These are phyloP conservation scores for Drosophila sp. DNA, from an alignment of 1,140 invertebrate genomes.

Conservation along the genomic window DNA sequence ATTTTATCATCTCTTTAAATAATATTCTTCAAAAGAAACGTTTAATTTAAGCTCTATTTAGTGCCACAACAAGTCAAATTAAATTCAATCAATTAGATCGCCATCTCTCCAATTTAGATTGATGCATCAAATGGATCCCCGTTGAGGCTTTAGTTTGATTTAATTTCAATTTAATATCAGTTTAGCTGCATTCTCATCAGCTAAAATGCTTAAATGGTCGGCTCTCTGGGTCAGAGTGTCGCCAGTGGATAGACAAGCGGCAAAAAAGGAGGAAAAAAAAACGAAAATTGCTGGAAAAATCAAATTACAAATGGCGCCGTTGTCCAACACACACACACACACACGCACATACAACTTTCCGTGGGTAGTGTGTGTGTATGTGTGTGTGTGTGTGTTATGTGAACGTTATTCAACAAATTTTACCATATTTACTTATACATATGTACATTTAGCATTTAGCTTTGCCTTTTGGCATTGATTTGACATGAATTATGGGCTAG, in stretches of 20 bases:
- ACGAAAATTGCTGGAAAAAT: constrained; percentile 43
- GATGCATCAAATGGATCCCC: neutral
- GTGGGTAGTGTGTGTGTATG: constrained; percentile 24
- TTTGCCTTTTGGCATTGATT: constrained; percentile 65
- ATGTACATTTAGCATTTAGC: constrained; percentile 39
- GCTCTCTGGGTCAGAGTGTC: constrained; percentile 63
- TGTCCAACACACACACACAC: constrained; percentile 43
- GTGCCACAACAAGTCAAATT: neutral
- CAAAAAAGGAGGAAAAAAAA: constrained; percentile 22
- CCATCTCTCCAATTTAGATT: neutral
- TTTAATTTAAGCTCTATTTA: no score
- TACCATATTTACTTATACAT: constrained; percentile 33
- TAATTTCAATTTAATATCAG: constrained; percentile 9
- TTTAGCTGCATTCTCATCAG: constrained; percentile 10
- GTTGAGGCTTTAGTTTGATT: constrained; percentile 5
- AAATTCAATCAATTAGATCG: constrained; percentile 3
- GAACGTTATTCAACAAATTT: constrained; percentile 64
- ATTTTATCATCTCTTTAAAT: no score
- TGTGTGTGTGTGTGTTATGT: constrained; percentile 34
- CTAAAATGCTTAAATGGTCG: constrained; percentile 66
- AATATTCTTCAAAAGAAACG: no score
- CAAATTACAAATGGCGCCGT: constrained; percentile 77
- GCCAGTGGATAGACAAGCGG: constrained; percentile 38
- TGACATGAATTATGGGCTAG: constrained; percentile 67
- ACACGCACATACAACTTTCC: constrained; percentile 32